Evolutionary conservation across 1,140 invertebrate species (phyloP).

Genomic region (Zaprionus camerounensis): DNA sequence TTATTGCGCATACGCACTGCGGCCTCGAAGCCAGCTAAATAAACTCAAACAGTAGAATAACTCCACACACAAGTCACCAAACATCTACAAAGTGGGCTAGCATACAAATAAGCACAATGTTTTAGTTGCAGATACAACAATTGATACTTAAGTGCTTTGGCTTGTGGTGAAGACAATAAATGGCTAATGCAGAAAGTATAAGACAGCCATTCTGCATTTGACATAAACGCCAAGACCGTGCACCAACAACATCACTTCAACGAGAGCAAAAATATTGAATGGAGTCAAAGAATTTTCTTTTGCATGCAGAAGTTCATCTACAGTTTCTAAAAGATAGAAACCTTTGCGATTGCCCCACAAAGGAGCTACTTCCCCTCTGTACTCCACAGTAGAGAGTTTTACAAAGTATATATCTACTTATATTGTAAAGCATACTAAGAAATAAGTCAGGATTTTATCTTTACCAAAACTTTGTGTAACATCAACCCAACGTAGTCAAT

Average conservation of each 20-base stretch:
- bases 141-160: constrained; percentile 16
- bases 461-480: not conserved
- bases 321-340: not conserved
- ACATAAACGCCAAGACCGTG: constrained; percentile 76
- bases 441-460: not conserved
- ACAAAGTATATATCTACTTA: not conserved
- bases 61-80: constrained; percentile 16
- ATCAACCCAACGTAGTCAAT: no score
- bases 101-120: constrained; percentile 22
- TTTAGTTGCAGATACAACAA: constrained; percentile 25
- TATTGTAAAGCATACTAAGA: not conserved
- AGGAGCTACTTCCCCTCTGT: no score
- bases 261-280: constrained; percentile 3
- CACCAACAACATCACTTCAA: constrained; percentile 37
- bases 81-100: constrained; percentile 32
- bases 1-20: not conserved
- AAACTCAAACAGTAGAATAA: not conserved
- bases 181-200: constrained; percentile 72
- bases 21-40: not conserved
- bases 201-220: constrained; percentile 78
- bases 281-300: not conserved
- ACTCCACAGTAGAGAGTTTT: no score
- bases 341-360: not conserved
- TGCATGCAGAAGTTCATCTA: not conserved
- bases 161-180: constrained; percentile 57